Percentiles rank a stretch among this genome's conserved stretches.
These are phyloP conservation scores for Arrhamphus sclerolepis DNA, from an alignment of 2,797 vertebrate genomes.

Conservation along the genomic window DNA sequence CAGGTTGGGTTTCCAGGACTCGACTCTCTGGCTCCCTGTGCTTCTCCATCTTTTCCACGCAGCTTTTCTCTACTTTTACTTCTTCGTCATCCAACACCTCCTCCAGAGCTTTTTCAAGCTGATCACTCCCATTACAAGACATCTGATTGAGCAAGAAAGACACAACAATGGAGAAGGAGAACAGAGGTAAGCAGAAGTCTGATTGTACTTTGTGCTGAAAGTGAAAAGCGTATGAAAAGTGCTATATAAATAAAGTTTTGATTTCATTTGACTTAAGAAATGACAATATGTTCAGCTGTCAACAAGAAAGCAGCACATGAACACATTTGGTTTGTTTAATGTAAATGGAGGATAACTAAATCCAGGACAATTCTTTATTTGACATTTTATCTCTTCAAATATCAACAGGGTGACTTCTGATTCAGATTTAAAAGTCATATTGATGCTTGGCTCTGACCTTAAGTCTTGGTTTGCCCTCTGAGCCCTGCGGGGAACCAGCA, in stretches of 20 bases:
- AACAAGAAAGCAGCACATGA: too few relatives aligned
- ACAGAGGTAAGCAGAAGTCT: not conserved
- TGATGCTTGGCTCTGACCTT: slow-evolving; percentile 79
- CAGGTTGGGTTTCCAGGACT: slow-evolving; percentile 54
- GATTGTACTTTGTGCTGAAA: too few relatives aligned
- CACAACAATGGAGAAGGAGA: not conserved
- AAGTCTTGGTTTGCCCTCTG: slow-evolving; percentile 87
- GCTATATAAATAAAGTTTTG: too few relatives aligned
- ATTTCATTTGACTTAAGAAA: too few relatives aligned
- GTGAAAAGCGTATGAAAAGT: too few relatives aligned
- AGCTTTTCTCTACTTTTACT: slow-evolving; percentile 81
- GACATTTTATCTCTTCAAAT: too few relatives aligned
- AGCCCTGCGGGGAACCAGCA: slow-evolving; percentile 81
- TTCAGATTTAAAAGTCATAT: not conserved
- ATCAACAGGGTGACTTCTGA: too few relatives aligned
- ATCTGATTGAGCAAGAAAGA: slow-evolving; percentile 76
- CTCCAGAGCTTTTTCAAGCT: slow-evolving; percentile 95
- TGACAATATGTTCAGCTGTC: too few relatives aligned
- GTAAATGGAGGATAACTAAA: too few relatives aligned
- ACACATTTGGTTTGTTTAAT: too few relatives aligned
- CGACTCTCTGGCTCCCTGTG: slow-evolving; percentile 56
- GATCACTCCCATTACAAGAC: slow-evolving; percentile 89
- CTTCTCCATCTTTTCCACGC: slow-evolving; percentile 68
- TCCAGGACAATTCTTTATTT: too few relatives aligned
- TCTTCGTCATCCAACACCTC: slow-evolving; percentile 88